Evolutionary conservation across 2,113 vertebrate genomes (phyloP), one percentile per base, ranked within the genome.

Genomic region (Odontesthes bonariensis): DNA sequence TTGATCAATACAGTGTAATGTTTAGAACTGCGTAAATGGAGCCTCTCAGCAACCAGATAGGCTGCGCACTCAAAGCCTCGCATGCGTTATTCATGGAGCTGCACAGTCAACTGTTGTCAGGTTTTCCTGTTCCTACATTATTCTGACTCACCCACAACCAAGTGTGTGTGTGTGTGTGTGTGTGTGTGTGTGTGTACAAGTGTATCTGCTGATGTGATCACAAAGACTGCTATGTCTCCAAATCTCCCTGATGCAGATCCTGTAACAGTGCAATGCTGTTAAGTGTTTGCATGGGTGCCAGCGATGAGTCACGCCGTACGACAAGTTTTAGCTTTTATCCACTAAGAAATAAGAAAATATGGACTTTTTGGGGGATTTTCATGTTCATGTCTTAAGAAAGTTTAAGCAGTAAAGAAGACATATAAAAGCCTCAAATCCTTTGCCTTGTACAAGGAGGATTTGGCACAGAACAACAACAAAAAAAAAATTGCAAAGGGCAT

Each of bases 41-140:
- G 73, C 53, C 54, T 53, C 68, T 38, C 46, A 49, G 77, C 59
- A 77, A 82, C 77, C 47, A 61, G 74, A 85, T 75, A 74, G 70
- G 59, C 79, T 83, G 75, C 77, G 60, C 49, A 20, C 56, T 76
- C 14, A 47, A 27, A 78, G 86, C 12, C 74, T 46, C 44, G 72
- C 38, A 87, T 86, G 85, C 59, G 78, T 91, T 88, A 92, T 92
- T 91, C 73, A 89, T 89, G 73, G 56, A 40, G 73, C 63, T 77
- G 63, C 61, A 76, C 42, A 59, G 68, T 82, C 61, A 53, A 64
- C 75, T 76, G 73, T 73, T 80, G 68, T 83, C 75, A 57, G 69
- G 77, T 75, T 83, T 72, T 73, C 66, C 64, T 74, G 54, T 69
- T 68, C 46, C 69, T 40, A 74, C 33, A 58, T 64, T 3, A 53